A percentile compares a stretch with the other conserved stretches of the same genome.
These are phyloP conservation scores for Pelusios castaneus DNA, from an alignment of 2,113 vertebrate genomes.

Conservation along the genomic window DNA sequence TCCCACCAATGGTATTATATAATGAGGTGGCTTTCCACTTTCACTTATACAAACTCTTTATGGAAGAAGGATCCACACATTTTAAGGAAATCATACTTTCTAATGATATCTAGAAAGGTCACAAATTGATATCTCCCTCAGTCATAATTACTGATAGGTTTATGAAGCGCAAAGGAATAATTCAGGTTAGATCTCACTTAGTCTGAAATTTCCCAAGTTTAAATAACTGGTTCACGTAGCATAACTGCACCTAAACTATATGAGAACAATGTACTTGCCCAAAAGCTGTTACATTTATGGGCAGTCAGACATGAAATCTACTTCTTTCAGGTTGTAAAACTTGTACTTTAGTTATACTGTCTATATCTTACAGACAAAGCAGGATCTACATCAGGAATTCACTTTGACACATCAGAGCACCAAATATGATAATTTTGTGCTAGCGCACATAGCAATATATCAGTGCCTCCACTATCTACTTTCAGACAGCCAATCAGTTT, in stretches of 20 bases:
- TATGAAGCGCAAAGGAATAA: background rate
- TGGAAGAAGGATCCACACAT: rapidly evolving
- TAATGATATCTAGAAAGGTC: background rate
- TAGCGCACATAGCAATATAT: background rate
- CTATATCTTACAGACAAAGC: background rate
- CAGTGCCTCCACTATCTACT: background rate
- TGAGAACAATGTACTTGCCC: background rate
- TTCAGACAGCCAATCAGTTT: background rate
- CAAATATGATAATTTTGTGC: background rate
- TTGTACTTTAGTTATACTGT: background rate
- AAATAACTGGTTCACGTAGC: background rate
- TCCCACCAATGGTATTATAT: background rate
- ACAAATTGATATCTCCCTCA: background rate
- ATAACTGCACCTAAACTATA: background rate
- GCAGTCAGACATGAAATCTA: background rate
- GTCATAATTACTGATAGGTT: background rate
- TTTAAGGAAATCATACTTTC: background rate
- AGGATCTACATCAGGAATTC: background rate
- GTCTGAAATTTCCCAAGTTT: background rate
- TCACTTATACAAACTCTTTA: background rate
- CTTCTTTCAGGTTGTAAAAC: background rate
- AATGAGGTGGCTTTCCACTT: background rate
- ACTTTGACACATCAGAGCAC: background rate
- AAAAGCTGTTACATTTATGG: background rate
- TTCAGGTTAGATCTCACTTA: rapidly evolving